Base-by-base conservation (phyloP, 2,888 invertebrate genomes). In the Dryadula phaetusa region DNA sequence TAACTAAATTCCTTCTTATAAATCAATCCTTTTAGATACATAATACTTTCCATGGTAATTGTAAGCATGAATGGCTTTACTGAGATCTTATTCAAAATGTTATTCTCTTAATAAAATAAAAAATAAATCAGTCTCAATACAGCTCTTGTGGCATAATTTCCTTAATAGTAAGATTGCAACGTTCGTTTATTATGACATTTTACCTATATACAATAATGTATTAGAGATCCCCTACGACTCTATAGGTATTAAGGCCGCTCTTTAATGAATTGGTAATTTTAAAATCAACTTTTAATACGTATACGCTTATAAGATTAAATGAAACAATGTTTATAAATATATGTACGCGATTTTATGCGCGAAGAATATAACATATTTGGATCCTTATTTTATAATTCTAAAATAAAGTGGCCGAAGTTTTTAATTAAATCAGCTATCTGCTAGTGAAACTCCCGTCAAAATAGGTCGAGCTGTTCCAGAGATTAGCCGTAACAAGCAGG, bases 91-190 rank as follows among this genome's bases (percentile, higher is more conserved):
- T 20, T 60, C 14, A 22, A 53, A 40, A 56, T 56, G n/a, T 22
- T 4, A 22, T 40, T 22, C n/a, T 52, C 10, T 40, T 16, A 37
- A 49, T 58, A 47, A 37, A 37, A 56, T 14, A 42, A 74, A 74
- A 70, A 69, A 22, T 73, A 74, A 72, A 74, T 74, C 75, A 75
- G 75, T 75, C 75, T 74, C 74, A 68, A 68, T 61, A 63, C 66
- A 69, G 63, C 63, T 70, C 69, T 66, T 70, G 60, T 70, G 66
- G 68, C 65, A 66, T 67, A 49, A 16, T 69, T 70, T 62, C 47
- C 64, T 67, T 70, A 67, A 61, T 52, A 69, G 44, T 66, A 54
- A 65, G 20, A 42, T 65, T 58, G 22, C 12, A 37, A 56, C 44
- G 42, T 44, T 60, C 60, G 42, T 60, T 60, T 40, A 56, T 56